Conservation (phyloP, 2,113 vertebrate species). For the Platichthys stellatus region DNA sequence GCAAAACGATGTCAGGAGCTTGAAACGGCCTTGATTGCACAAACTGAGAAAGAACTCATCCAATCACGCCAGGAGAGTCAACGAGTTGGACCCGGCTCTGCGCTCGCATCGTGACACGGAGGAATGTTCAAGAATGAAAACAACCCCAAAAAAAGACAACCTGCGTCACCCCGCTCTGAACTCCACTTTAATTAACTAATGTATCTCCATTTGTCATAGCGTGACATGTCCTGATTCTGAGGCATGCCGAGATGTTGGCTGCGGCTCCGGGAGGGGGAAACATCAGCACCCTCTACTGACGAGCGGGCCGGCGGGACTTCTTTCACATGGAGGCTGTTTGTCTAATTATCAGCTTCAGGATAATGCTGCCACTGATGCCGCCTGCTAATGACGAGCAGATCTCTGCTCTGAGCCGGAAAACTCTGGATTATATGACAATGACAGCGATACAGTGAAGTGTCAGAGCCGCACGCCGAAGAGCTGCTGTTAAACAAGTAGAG, state of each 20-base stretch:
- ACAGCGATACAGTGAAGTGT: slow-evolving; percentile 10
- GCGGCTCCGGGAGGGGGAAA: slow-evolving; percentile 75
- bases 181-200: slow-evolving; percentile 86
- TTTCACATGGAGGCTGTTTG: slow-evolving; percentile 52
- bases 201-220: slow-evolving; percentile 86
- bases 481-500: background rate
- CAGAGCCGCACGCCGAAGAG: slow-evolving; percentile 1
- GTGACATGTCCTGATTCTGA: slow-evolving; percentile 88
- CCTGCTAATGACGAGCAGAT: slow-evolving; percentile 31
- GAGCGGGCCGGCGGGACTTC: slow-evolving; percentile 45
- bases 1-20: slow-evolving; percentile 60
- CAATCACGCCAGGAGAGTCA: slow-evolving; percentile 64
- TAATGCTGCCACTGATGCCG: slow-evolving; percentile 39
- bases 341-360: slow-evolving; percentile 61
- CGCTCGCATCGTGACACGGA: slow-evolving; percentile 62
- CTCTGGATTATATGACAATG: slow-evolving; percentile 2
- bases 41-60: slow-evolving; percentile 69
- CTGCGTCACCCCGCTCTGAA: slow-evolving; percentile 83
- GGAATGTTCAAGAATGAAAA: slow-evolving; percentile 73
- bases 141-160: slow-evolving; percentile 50
- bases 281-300: slow-evolving; percentile 93
- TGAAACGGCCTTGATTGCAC: slow-evolving; percentile 71
- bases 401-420: slow-evolving; percentile 11
- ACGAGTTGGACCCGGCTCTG: slow-evolving; percentile 59
- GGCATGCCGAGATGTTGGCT: slow-evolving; percentile 84